Base-by-base conservation (phyloP, 23 tunicate species). In the Oikopleura albicans region DNA sequence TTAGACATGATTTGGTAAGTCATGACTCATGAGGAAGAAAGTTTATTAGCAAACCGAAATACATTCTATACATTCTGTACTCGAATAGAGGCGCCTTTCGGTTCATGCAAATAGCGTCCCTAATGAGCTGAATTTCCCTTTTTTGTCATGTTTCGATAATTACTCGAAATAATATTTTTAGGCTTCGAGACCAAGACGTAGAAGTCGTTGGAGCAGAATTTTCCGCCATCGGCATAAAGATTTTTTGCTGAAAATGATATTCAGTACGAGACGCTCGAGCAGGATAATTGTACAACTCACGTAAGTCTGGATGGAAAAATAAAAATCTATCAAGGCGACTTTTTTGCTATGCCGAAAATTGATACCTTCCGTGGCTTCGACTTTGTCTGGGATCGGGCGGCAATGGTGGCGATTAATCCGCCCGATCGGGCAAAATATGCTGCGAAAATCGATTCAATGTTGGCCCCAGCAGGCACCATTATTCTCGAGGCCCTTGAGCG, bases 181-280 rank as follows among this genome's bases (percentile, higher is more conserved):
- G 59, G 59, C 41, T 91, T 39, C 88, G 88, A 1, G 97, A 92
- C 38, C 39, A 84, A 49, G 93, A 91, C 0, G 86, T 84, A 40
- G 91, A 92, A 0, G 93, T 92, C 0, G 83, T 84, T 84, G 97
- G 97, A 0, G 66, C 87, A 39, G 97, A 92, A 75, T 89, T 86
- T 83, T n/a, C 84, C 0, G 87, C 86, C 56, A 39, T 38, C 39
- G 89, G 93, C 8, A 85, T 92, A 59, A 16, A 66, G 83, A 39
- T 90, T 87, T 39, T 66, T 85, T 41, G 86, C 85, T 16, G 95
- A 85, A 27, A 90, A 90, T 34, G 41, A 66, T 4, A 39, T 90
- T 0, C 87, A 85, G 39, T 87, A 83, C 86, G 90, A 87, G n/a
- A n/a, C n/a, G n/a, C n/a, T n/a, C n/a, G n/a, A 83, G 1, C 49